phyloP scores from a whole-genome alignment of 2,797 vertebrate genomes.

The Lepidocolaptes lacrymiger region DNA sequence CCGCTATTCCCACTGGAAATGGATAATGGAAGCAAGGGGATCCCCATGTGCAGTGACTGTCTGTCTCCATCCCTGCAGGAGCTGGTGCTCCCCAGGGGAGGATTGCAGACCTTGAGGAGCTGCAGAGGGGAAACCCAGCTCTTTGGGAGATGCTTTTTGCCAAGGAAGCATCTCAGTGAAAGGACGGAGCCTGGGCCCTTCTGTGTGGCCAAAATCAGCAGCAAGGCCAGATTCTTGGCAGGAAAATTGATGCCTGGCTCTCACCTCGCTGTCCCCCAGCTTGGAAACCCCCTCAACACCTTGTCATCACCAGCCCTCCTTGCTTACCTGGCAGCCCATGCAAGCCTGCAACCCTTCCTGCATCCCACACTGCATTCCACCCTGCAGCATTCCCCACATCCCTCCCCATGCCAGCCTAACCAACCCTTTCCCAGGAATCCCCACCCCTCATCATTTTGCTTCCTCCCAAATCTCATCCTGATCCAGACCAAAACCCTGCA shows the following conservation, averaged over 20 bases:
- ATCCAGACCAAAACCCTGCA: neutral
- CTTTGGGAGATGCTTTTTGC: neutral
- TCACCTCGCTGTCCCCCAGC: fast-evolving
- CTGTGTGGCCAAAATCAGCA: neutral
- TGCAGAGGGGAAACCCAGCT: neutral
- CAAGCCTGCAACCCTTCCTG: neutral
- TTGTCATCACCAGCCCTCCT: neutral
- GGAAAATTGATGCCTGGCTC: neutral
- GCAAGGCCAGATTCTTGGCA: neutral
- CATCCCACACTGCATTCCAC: neutral
- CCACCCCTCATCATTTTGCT: fast-evolving
- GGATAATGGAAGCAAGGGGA: fast-evolving
- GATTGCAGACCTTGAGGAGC: neutral
- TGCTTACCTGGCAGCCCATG: fast-evolving
- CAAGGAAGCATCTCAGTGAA: fast-evolving
- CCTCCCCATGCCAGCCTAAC: neutral
- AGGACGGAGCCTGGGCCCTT: neutral
- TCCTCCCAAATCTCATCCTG: neutral
- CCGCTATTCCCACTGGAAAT: fast-evolving
- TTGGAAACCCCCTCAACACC: too few species aligned
- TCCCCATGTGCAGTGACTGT: fast-evolving
- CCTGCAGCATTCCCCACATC: neutral
- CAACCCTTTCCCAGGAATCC: neutral
- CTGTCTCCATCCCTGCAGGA: neutral
- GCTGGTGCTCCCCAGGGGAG: neutral